phyloP scores from a whole-genome alignment of 2,113 vertebrate species.

The Drymodes brunneopygia region DNA sequence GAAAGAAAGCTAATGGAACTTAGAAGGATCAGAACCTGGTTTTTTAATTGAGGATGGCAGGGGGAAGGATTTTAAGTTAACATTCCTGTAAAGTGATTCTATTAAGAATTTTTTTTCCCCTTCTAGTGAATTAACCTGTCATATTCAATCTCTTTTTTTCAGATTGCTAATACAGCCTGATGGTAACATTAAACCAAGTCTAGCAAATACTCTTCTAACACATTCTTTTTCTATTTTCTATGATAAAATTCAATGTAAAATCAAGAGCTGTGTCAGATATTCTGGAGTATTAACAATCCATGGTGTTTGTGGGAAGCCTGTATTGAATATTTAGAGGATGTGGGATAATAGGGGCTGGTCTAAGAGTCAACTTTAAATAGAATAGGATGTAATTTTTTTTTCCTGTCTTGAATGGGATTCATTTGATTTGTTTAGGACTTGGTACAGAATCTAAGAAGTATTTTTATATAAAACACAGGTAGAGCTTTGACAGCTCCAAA shows the following conservation, averaged over 20 bases:
- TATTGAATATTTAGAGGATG: neutral
- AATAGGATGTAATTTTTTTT: neutral
- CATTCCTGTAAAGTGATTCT: neutral
- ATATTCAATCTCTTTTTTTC: neutral
- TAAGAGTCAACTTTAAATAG: neutral
- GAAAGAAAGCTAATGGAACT: neutral
- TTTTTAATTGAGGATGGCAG: neutral
- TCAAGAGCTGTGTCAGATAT: neutral
- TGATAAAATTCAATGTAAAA: neutral
- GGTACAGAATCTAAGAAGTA: neutral
- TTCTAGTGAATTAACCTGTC: neutral
- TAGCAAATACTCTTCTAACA: neutral
- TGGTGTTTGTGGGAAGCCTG: neutral
- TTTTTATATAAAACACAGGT: neutral
- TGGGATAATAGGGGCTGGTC: neutral
- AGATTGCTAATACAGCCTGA: neutral
- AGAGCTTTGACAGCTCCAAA: neutral
- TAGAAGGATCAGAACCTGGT: neutral
- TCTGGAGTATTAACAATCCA: neutral
- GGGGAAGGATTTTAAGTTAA: neutral
- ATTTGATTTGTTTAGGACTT: neutral
- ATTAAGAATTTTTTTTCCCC: neutral
- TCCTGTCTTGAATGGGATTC: neutral
- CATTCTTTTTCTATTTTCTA: neutral
- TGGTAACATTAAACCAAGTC: neutral